These are phyloP conservation scores for Cryptoleucopteryx plumbea DNA, from an alignment of 2,113 vertebrate species.

Conservation along the genomic window DNA sequence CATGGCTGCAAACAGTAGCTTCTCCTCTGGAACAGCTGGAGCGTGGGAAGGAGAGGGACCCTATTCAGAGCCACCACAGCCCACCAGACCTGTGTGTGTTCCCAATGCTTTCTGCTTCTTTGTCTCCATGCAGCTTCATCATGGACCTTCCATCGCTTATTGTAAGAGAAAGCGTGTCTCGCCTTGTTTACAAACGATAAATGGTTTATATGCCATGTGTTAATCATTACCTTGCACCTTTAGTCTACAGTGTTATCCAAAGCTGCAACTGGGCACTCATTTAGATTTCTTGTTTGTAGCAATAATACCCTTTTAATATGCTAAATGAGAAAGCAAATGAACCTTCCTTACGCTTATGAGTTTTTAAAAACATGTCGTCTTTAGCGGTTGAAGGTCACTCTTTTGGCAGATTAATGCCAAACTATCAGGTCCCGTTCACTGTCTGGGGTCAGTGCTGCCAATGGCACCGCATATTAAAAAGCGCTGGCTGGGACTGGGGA, in stretches of 20 bases:
- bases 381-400: conserved; percentile 63
- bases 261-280: conserved; percentile 57
- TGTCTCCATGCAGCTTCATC: neutral
- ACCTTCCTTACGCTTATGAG: conserved; percentile 32
- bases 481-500: neutral
- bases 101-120: fast-evolving
- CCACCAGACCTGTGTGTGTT: fast-evolving
- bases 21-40: neutral
- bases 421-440: neutral
- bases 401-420: conserved; percentile 31
- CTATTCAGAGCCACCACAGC: neutral
- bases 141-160: neutral
- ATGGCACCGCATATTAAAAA: conserved; percentile 24
- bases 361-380: conserved; percentile 52
- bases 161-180: neutral
- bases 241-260: conserved; percentile 53
- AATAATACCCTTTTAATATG: conserved; percentile 74
- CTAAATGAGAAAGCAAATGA: conserved; percentile 68
- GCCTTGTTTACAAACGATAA: conserved; percentile 30
- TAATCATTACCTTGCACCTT: conserved; percentile 57
- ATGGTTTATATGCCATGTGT: neutral
- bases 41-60: neutral
- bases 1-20: neutral
- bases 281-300: conserved; percentile 72
- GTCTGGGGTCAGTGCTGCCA: conserved; percentile 20